These are phyloP conservation scores for Acrocephalus kingi DNA, from an alignment of 2,113 vertebrate genomes.

Conservation along the genomic window DNA sequence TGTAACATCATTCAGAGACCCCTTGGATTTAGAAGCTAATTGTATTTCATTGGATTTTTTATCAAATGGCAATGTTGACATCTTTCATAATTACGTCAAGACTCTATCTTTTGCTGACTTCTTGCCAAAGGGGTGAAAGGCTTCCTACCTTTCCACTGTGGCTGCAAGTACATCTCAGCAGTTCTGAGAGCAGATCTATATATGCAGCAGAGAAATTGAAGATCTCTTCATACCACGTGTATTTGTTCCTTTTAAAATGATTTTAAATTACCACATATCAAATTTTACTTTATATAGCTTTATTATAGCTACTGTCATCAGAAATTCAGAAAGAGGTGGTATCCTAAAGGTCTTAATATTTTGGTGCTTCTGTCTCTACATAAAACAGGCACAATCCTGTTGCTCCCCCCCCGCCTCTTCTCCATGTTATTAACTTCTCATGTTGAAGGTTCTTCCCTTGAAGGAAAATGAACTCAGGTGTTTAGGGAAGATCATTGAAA, in stretches of 20 bases:
- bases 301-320: background rate
- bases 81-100: background rate
- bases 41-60: background rate
- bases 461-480: constrained; percentile 4
- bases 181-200: background rate
- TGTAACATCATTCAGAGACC: background rate
- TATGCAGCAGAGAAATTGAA: background rate
- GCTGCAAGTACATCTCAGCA: background rate
- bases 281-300: background rate
- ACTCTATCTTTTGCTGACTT: background rate
- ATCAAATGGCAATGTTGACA: background rate
- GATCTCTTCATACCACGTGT: background rate
- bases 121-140: background rate
- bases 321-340: background rate
- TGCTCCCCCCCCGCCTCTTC: background rate
- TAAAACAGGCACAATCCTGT: background rate
- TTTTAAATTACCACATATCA: background rate
- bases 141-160: background rate
- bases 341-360: background rate
- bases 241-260: background rate
- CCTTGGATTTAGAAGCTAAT: background rate
- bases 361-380: background rate
- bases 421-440: background rate
- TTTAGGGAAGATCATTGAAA: background rate
- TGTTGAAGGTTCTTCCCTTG: background rate